Base-by-base conservation (phyloP, 1,140 invertebrate genomes). In the Drosophila pseudoananassae region DNA sequence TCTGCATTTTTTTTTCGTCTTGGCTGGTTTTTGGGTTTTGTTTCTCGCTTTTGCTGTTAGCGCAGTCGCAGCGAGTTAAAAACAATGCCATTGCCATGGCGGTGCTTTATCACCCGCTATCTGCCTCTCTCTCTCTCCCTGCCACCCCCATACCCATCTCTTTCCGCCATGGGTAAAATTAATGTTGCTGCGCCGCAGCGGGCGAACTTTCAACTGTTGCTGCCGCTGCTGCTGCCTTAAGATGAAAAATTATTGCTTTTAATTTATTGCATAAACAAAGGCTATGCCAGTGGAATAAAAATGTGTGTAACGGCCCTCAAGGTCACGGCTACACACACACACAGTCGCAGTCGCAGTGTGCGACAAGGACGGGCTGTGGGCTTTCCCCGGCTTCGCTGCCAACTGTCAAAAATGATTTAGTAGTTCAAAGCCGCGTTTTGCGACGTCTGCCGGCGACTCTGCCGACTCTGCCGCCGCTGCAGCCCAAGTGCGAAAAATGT, bases 221-320 rank as follows among this genome's bases (percentile, higher is more conserved):
- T 87, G 66, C 69, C 58, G 77, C 60, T 58, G 59, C 46, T 31
- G 54, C 61, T 79, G 82, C 68, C 85, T 87, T 89, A 90, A 91
- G 89, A 91, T 91, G 89, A 91, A 91, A 91, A 91, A 91, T 91
- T 91, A 91, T 91, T 90, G 90, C 90, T 91, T 90, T 88, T 91
- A 91, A 91, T 91, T 91, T 91, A 91, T 91, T 91, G 84, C 83
- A 87, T 90, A 89, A 90, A 87, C 83, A 87, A 87, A 88, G 71
- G 78, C 75, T 69, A 55, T 64, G 59, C 63, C 59, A 65, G 59
- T 43, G 54, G 61, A 73, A 73, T 65, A 76, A 64, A 76, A 73
- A 71, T 71, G 51, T 57, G 12, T 51, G 25, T 65, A 20, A 17
- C 43, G 15, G 56, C 51, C 8, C 63, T 33, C 57, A 50, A 54